A percentile compares a stretch with the other conserved stretches of the same genome.
These are phyloP conservation scores for Sitta europaea DNA, from an alignment of 2,113 vertebrate species.

Conservation along the genomic window DNA sequence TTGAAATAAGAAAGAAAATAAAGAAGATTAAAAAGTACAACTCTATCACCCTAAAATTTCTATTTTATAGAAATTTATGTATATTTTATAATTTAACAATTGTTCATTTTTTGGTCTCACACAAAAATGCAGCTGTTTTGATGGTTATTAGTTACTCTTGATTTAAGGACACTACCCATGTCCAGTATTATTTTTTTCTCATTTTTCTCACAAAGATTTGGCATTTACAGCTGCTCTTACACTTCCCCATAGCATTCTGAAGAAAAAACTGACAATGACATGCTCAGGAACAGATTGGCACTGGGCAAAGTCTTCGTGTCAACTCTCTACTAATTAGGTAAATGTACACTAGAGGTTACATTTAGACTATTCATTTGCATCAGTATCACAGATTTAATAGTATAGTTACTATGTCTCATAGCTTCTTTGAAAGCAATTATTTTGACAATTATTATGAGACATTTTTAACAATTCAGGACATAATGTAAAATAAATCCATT, in stretches of 20 bases:
- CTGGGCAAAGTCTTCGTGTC: background rate
- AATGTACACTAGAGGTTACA: background rate
- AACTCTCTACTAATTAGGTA: background rate
- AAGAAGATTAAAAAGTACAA: background rate
- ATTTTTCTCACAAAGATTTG: background rate
- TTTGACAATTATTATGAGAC: background rate
- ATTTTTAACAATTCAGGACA: background rate
- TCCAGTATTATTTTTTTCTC: background rate
- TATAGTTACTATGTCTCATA: background rate
- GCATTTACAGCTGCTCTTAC: background rate
- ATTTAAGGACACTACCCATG: background rate
- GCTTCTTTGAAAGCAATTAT: background rate
- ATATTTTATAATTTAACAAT: background rate
- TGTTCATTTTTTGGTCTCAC: background rate
- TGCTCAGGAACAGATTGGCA: background rate
- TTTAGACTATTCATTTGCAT: background rate
- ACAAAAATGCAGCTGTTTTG: background rate
- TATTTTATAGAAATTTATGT: background rate
- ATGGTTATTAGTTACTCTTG: background rate
- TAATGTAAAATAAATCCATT: background rate
- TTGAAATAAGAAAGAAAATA: background rate
- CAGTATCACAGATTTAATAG: background rate
- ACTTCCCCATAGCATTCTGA: background rate
- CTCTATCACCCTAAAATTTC: background rate
- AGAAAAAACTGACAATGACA: background rate